These are phyloP conservation scores for Tachina grossa DNA, from an alignment of 2,888 invertebrate genomes.

Conservation along the genomic window DNA sequence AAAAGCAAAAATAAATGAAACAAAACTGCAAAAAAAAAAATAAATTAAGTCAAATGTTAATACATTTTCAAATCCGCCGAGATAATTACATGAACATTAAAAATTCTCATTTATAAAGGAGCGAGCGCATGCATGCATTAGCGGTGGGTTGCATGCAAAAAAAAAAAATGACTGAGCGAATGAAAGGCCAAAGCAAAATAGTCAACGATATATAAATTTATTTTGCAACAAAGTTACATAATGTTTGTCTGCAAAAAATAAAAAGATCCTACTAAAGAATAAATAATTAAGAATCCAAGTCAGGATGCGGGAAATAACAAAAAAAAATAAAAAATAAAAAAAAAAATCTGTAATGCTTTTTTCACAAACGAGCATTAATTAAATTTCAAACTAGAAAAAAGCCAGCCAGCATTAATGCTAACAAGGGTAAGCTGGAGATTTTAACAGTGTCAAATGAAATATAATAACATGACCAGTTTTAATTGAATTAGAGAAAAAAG, in stretches of 20 bases:
- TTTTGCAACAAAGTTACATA: slow-evolving; percentile 26
- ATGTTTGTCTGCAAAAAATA: slow-evolving; percentile 9
- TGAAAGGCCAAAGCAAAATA: slow-evolving; percentile 21
- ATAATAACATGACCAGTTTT: not conserved
- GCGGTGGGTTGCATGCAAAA: slow-evolving; percentile 8
- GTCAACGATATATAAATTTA: slow-evolving; percentile 41
- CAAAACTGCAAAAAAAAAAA: not conserved
- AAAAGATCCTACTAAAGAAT: slow-evolving; percentile 30
- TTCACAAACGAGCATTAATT: slow-evolving; percentile 46
- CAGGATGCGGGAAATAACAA: slow-evolving; percentile 13
- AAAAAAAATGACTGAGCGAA: slow-evolving; percentile 12
- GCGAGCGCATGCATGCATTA: slow-evolving; percentile 41
- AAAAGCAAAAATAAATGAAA: slow-evolving; percentile 30
- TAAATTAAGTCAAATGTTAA: slow-evolving; percentile 62
- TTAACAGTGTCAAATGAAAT: not conserved
- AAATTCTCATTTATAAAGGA: slow-evolving; percentile 64
- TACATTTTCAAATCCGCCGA: slow-evolving; percentile 59
- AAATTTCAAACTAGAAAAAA: slow-evolving; percentile 14
- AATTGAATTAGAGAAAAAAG: not conserved
- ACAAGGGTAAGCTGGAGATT: not conserved
- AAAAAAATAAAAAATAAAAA: too few species aligned
- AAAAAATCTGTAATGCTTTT: not conserved
- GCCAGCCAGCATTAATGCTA: not conserved
- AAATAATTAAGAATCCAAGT: slow-evolving; percentile 40
- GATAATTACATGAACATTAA: slow-evolving; percentile 67